Conservation (phyloP, 2,113 vertebrate species). For the Hyaena hyaena region DNA sequence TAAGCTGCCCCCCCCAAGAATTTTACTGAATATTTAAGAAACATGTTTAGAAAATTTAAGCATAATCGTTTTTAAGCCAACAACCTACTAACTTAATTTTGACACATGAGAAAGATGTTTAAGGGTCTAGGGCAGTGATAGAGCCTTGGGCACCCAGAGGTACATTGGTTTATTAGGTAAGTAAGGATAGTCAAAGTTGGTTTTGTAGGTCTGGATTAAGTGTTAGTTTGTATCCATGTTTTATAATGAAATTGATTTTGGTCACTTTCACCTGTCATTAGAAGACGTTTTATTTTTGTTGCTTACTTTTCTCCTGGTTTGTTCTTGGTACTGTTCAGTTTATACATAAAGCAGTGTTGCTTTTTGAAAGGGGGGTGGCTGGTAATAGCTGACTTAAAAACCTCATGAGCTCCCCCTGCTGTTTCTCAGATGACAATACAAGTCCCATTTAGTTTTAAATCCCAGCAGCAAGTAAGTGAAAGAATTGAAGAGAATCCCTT, state of each 20-base stretch:
- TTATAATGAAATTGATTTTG: constrained; percentile 5
- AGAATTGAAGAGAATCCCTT: background rate
- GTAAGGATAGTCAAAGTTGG: background rate
- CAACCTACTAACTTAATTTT: background rate
- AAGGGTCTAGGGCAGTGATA: background rate
- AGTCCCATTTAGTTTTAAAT: background rate
- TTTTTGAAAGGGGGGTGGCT: background rate
- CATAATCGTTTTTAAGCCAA: background rate
- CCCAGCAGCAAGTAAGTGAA: background rate
- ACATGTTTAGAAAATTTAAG: background rate
- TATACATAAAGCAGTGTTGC: background rate
- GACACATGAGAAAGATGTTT: background rate
- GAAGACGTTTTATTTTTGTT: background rate
- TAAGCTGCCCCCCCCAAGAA: background rate
- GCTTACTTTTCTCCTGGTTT: background rate
- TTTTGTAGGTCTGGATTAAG: background rate
- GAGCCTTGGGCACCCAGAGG: background rate
- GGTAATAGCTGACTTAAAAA: constrained; percentile 20
- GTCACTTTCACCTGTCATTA: background rate
- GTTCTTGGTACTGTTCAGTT: background rate
- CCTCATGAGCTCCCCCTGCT: constrained; percentile 77
- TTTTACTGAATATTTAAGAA: background rate
- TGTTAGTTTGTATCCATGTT: background rate
- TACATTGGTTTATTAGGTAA: background rate
- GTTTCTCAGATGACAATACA: constrained; percentile 21